A percentile compares a stretch with the other conserved stretches of the same genome.
Evolutionary conservation across 2,113 vertebrate genomes (phyloP).

Genomic region (Eudorcas thomsonii): DNA sequence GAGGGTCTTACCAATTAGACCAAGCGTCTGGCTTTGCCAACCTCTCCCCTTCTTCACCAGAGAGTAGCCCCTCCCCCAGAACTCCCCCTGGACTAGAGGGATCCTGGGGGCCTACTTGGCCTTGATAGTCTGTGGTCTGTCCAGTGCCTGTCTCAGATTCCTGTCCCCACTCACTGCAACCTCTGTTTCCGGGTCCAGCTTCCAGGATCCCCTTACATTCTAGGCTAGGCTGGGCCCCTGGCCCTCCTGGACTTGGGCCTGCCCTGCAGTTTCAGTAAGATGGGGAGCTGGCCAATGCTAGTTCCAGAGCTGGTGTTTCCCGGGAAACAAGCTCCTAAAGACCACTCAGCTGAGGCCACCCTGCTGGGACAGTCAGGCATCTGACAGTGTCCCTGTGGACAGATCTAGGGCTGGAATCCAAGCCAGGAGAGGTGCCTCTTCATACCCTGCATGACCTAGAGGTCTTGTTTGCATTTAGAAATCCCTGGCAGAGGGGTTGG

Average conservation of each 20-base stretch:
- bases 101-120: rapidly evolving
- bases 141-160: not conserved
- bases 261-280: not conserved
- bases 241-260: not conserved
- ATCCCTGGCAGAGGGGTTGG: not conserved
- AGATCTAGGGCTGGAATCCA: not conserved
- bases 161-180: not conserved
- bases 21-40: not conserved
- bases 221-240: not conserved
- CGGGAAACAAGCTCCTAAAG: not conserved
- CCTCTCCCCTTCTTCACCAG: rapidly evolving
- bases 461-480: not conserved
- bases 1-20: no score
- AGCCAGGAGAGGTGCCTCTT: not conserved
- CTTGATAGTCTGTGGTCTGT: not conserved
- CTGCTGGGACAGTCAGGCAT: not conserved
- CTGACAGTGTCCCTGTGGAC: not conserved
- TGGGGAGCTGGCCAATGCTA: not conserved
- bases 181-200: not conserved
- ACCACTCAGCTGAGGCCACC: not conserved
- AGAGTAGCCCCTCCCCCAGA: not conserved
- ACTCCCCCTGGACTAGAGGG: not conserved
- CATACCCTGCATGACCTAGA: not conserved
- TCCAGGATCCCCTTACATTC: not conserved
- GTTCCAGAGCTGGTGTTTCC: not conserved